Conservation (phyloP, 2,113 vertebrate species). For the Pardalotus punctatus region DNA sequence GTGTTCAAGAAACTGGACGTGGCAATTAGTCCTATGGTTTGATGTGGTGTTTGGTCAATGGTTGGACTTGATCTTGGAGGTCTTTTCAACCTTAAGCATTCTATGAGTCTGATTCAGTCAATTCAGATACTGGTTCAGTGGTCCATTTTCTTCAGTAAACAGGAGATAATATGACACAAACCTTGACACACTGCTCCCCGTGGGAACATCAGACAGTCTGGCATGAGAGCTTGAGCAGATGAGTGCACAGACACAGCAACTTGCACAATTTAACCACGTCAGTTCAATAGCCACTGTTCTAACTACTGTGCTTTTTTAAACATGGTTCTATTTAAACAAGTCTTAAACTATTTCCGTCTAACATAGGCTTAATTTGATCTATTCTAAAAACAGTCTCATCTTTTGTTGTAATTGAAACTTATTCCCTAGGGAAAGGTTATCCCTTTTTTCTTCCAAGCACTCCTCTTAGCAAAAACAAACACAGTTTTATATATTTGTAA, state of each 20-base stretch:
- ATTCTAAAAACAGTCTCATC: not conserved
- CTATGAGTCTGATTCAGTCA: not conserved
- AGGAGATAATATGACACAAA: not conserved
- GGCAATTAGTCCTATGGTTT: not conserved
- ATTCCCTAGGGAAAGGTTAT: not conserved
- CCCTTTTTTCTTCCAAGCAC: not conserved
- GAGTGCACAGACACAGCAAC: rapidly evolving
- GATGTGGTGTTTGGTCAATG: not conserved
- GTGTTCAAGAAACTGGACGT: not conserved
- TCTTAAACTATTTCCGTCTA: not conserved
- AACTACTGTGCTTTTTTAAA: not conserved
- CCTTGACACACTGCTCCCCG: not conserved
- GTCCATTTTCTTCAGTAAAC: not conserved
- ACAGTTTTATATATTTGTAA: slow-evolving; percentile 11
- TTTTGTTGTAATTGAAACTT: not conserved
- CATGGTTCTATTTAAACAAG: not conserved
- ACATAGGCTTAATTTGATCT: not conserved
- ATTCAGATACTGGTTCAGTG: not conserved
- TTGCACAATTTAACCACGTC: not conserved
- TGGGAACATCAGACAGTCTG: not conserved
- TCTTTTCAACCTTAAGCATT: not conserved
- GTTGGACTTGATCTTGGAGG: not conserved
- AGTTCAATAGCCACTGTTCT: not conserved
- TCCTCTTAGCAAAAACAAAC: not conserved
- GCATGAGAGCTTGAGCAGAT: rapidly evolving